Percentiles rank a stretch among this genome's conserved stretches.
phyloP scores from a whole-genome alignment of 2,797 vertebrate genomes.

The Psittacula echo region DNA sequence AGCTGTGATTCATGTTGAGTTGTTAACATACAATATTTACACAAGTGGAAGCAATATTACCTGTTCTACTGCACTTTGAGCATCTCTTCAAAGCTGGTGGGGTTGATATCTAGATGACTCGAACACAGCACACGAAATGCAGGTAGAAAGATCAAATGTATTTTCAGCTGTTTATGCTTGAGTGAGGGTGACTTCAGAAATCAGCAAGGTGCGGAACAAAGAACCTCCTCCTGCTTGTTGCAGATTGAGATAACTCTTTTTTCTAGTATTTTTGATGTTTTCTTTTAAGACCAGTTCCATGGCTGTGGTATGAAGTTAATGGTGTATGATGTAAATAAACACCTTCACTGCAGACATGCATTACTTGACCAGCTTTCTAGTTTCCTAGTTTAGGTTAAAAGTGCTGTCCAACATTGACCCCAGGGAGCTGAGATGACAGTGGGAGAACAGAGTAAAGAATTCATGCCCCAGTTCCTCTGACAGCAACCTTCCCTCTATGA shows the following conservation, averaged over 20 bases:
- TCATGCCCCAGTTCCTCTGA: slow-evolving; percentile 30
- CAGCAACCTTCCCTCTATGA: neutral
- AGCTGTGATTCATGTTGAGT: neutral
- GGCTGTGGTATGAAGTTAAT: neutral
- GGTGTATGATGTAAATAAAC: neutral
- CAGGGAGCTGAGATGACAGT: neutral
- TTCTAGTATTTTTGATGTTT: neutral
- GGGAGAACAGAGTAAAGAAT: slow-evolving; percentile 28
- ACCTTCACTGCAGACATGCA: neutral
- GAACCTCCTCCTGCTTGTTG: neutral
- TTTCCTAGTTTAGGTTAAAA: neutral
- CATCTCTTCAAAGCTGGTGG: neutral
- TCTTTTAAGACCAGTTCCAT: neutral
- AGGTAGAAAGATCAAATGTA: fast-evolving
- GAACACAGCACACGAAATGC: fast-evolving
- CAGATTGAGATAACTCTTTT: neutral
- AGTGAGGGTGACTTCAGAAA: neutral
- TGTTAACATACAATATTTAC: neutral
- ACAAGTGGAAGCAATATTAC: neutral
- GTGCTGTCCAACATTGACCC: neutral
- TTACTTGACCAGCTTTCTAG: neutral
- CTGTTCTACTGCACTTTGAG: neutral
- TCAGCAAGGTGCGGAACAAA: neutral
- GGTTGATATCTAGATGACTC: neutral
- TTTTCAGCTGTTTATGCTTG: neutral